Evolutionary conservation across 1,140 invertebrate species (phyloP), one percentile per base, ranked within the genome.

Genomic region (Drosophila parabipectinata): DNA sequence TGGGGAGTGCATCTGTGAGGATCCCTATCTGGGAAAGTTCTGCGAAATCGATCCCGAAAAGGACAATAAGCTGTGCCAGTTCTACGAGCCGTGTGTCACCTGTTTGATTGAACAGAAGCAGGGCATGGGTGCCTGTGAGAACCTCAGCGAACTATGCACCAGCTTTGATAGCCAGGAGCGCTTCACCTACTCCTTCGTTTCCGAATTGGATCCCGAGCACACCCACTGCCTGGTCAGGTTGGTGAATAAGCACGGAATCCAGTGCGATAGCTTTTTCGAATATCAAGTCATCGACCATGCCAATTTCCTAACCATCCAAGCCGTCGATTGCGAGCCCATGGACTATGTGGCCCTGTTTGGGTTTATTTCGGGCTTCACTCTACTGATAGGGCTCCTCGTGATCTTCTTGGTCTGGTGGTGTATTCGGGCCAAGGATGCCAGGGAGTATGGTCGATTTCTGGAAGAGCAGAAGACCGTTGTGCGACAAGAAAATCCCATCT

Each of bases 1-100:
- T 91, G 98, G 97, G 69, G 91, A 93, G 39, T 98, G 97, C 91
- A 90, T 93, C 2, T 98, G 98, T 90, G 54, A 80, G 4, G 73
- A 79, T 8, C 68, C 74, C 0, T 91, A 71, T 45, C 18, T 76
- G 51, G 91, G 91, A 1, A 78, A 54, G 28, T 91, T 89, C 50
- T 92, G 91, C 30, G 91, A 92, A 37, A 82, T 80, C 26, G 81
- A 81, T 50, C 45, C 69, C 1, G 76, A 91, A 30, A 79, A 75
- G 57, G 79, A 89, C n/a, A 91, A 91, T 76, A 90, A 91, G 9
- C 26, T 92, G n/a, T 92, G 90, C 28, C 60, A 58, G 28, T 91
- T 85, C 71, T 92, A 89, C 39, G 90, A 91, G 39, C 83, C 90
- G 0, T 91, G 91, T 52, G 91, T 91, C 12, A 77, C 72, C 21